These are phyloP conservation scores for Oceanodroma tethys DNA, from an alignment of 2,113 vertebrate species.

Conservation along the genomic window DNA sequence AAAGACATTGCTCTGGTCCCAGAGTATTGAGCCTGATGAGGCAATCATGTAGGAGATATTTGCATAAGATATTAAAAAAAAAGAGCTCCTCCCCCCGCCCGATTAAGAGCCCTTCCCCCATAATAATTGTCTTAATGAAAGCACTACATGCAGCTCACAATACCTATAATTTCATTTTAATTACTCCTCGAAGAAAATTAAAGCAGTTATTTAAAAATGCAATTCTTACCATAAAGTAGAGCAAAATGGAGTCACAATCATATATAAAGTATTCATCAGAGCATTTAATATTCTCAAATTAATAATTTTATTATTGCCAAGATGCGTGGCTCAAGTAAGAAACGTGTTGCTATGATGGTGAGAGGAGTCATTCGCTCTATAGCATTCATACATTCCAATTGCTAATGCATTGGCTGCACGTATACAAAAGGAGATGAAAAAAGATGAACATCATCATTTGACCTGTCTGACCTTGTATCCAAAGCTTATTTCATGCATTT, in stretches of 20 bases:
- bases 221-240: slow-evolving; percentile 17
- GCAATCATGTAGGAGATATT: background rate
- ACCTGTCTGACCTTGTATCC: background rate
- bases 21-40: background rate
- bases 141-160: background rate
- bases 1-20: background rate
- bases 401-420: background rate
- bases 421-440: background rate
- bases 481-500: background rate
- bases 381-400: background rate
- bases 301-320: slow-evolving; percentile 32
- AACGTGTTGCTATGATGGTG: background rate
- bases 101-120: background rate
- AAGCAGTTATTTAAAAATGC: slow-evolving; percentile 42
- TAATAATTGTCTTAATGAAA: slow-evolving; percentile 1
- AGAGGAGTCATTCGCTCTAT: background rate
- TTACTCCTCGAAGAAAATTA: slow-evolving; percentile 57
- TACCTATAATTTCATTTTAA: slow-evolving; percentile 44
- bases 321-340: slow-evolving; percentile 9
- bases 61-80: background rate
- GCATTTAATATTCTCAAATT: background rate
- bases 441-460: background rate
- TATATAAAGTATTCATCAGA: background rate
- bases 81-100: background rate
- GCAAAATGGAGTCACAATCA: slow-evolving; percentile 18